Base-by-base conservation (phyloP, 1,140 invertebrate genomes). In the Scylla paramamosain region DNA sequence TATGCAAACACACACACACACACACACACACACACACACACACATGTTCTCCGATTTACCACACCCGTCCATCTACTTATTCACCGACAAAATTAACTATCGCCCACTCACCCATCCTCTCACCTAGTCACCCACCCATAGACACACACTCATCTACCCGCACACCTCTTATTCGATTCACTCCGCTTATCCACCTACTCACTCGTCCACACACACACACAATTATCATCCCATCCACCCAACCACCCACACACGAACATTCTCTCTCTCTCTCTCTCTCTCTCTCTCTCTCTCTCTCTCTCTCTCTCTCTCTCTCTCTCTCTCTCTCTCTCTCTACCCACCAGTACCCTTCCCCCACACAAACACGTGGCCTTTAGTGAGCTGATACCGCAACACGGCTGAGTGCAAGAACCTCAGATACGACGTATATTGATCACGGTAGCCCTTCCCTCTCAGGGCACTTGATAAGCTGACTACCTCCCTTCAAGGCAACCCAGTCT, bases 191-290 rank as follows among this genome's bases (percentile, higher is more conserved):
- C 7, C 28, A 28, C 45, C n/a, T 28, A 94, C 31, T 32, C 67
- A 89, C 45, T 20, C 84, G 8, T 25, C 28, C 82, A 88, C 84
- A 94, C 93, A 88, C 93, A 94, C 83, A 94, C 83, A 94, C 83
- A 88, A 20, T 45, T 48, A 94, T 31, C 28, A 16, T 28, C 39
- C 4, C 25, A 45, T 7, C 25, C 32, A 48, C 20, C 48, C 7
- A 89, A 14, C n/a, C 39, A 48, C 8, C 48, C 29, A 90, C 52
- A 59, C 52, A 59, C 10, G 14, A 4, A 48, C 46, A 48, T 48
- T 7, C 46, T 7, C 46, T 48, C 46, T 7, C 46, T 7, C 46
- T 48, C 46, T 7, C 46, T 7, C 46, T 48, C 46, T 7, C 46
- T 7, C 46, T 48, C 46, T 7, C 46, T 7, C 46, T 48, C 46